Base-by-base conservation (phyloP, 2,113 vertebrate genomes). In the Platysteira castanea region DNA sequence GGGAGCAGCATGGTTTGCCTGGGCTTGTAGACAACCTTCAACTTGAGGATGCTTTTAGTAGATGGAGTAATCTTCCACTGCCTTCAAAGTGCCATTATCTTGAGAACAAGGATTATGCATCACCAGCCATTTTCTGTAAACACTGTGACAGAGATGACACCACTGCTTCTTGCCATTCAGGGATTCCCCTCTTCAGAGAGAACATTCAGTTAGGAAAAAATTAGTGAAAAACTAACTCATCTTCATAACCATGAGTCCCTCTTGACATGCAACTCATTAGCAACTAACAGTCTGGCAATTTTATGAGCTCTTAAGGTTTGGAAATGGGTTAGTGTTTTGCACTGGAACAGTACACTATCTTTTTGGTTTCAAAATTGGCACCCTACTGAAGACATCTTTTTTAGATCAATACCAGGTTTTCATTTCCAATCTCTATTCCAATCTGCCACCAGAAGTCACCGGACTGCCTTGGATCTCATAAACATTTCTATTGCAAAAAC, bases 401-500 rank as follows among this genome's bases (percentile, higher is more conserved):
- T 92, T 17, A 81, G 73, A 68, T 75, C 76, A 60, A 89, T 54
- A 75, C 10, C 27, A 67, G 10, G 23, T 80, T 96, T 90, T 84
- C 20, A 59, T 80, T 87, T 97, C 71, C 69, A 37, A 71, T 75
- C 35, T 92, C 76, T 71, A 39, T 83, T 93, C 28, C 64, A 75
- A 27, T 42, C 60, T 89, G 39, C 60, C 64, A 84, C 63, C 56
- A 84, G 68, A 90, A 96, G 47, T 75, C 68, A 81, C 73, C 2
- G 1, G 69, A 81, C 15, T 56, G 28, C 35, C 26, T 44, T 56
- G 68, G 68, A 67, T 74, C 64, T 95, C 76, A 84, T 46, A 93
- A 92, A 85, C 20, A 10, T 90, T 85, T 44, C 82, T 84, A 35
- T 71, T 87, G 64, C 37, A 84, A 92, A 92, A 91, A 71, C 30